phyloP scores from a whole-genome alignment of 2,888 invertebrate species.

The Meteorus colon region DNA sequence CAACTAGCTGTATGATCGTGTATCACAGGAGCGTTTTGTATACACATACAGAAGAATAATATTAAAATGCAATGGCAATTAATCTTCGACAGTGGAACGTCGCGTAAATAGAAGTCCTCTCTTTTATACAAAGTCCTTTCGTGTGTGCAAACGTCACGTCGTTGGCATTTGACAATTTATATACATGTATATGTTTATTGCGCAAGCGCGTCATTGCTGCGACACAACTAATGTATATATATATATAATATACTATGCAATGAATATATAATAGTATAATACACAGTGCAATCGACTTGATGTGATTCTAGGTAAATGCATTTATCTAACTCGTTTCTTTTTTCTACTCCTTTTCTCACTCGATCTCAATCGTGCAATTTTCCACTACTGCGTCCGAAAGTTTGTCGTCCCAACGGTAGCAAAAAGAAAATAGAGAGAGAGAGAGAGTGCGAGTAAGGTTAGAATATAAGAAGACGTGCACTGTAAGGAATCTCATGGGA shows the following conservation, averaged over 20 bases:
- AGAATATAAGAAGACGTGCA: slow-evolving; percentile 22
- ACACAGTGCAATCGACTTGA: not conserved
- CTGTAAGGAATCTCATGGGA: slow-evolving; percentile 37
- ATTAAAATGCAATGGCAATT: not conserved
- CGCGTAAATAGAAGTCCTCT: not conserved
- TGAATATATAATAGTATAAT: not conserved
- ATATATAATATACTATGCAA: not conserved
- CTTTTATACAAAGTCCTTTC: not conserved
- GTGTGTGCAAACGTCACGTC: slow-evolving; percentile 10
- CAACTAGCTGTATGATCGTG: not conserved
- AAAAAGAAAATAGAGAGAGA: not conserved
- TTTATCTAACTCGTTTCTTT: not conserved
- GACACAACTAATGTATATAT: not conserved
- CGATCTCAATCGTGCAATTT: slow-evolving; percentile 12
- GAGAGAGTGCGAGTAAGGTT: slow-evolving; percentile 14
- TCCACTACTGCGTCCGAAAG: slow-evolving; percentile 27
- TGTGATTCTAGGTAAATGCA: not conserved
- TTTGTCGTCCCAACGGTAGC: slow-evolving; percentile 21
- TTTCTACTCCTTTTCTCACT: not conserved
- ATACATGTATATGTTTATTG: not conserved
- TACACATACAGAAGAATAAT: not conserved
- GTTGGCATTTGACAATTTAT: slow-evolving; percentile 15
- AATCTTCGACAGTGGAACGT: not conserved
- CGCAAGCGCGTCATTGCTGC: slow-evolving; percentile 1
- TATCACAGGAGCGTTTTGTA: not conserved